Evolutionary conservation across 2,113 vertebrate genomes (phyloP).

Genomic region (Sinocyclocheilus anshuiensis): DNA sequence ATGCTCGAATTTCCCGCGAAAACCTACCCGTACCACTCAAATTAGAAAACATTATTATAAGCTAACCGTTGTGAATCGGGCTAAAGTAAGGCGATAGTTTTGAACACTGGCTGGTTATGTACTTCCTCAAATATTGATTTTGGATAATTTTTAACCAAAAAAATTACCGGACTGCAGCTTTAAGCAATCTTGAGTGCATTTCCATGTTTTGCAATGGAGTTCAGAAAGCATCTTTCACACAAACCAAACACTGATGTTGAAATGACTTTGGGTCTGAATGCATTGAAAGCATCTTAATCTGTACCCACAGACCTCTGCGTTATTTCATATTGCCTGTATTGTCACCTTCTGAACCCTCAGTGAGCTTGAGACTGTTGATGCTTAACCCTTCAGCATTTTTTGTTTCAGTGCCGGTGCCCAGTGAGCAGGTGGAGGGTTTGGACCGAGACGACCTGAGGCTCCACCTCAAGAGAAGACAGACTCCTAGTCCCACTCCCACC

Average conservation of each 20-base stretch:
- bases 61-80: too few relatives aligned
- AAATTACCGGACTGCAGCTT: too few relatives aligned
- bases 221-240: background rate
- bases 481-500: conserved; percentile 81
- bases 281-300: background rate
- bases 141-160: too few relatives aligned
- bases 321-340: background rate
- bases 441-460: conserved; percentile 82
- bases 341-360: background rate
- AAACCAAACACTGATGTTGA: background rate
- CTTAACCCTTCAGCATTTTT: background rate
- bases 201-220: background rate
- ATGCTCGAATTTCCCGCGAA: too few relatives aligned
- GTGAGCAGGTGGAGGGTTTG: conserved; percentile 82
- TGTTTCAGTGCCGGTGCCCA: conserved; percentile 82
- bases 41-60: too few relatives aligned
- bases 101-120: too few relatives aligned
- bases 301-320: background rate
- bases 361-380: background rate
- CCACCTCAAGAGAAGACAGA: conserved; percentile 87
- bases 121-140: too few relatives aligned
- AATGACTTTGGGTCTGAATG: background rate
- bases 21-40: too few relatives aligned
- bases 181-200: too few relatives aligned
- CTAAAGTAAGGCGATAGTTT: too few relatives aligned